These are phyloP conservation scores for Adoxophyes honmai DNA, from an alignment of 1,140 invertebrate genomes.

Conservation along the genomic window DNA sequence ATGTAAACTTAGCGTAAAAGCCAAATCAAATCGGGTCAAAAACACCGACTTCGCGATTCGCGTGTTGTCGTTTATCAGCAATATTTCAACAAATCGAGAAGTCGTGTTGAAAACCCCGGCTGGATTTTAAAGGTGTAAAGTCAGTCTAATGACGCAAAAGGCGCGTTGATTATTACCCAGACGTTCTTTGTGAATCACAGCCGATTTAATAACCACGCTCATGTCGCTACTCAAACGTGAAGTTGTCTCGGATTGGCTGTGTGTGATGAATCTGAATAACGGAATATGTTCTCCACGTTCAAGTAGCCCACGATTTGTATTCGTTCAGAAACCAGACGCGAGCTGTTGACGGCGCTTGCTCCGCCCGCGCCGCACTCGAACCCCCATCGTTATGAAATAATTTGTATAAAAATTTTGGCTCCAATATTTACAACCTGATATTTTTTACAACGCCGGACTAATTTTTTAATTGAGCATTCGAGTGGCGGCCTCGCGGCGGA, in stretches of 20 bases:
- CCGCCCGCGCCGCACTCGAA: slow-evolving; percentile 33
- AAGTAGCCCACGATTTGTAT: background rate
- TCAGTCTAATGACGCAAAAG: too few relatives aligned
- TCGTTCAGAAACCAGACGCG: slow-evolving; percentile 15
- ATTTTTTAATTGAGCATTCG: slow-evolving; percentile 54
- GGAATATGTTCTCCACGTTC: background rate
- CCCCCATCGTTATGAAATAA: slow-evolving; percentile 60
- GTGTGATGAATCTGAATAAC: background rate
- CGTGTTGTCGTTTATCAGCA: too few relatives aligned
- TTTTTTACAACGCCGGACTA: slow-evolving; percentile 68
- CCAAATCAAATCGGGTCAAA: too few relatives aligned
- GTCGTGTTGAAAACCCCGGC: too few relatives aligned
- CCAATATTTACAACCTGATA: slow-evolving; percentile 71
- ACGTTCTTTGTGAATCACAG: too few relatives aligned
- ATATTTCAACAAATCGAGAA: too few relatives aligned
- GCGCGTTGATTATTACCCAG: too few relatives aligned
- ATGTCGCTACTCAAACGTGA: slow-evolving; percentile 2
- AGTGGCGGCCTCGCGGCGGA: slow-evolving; percentile 30
- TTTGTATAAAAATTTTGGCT: slow-evolving; percentile 74
- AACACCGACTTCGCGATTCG: too few relatives aligned
- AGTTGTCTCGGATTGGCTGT: slow-evolving; percentile 1
- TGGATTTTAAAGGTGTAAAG: too few relatives aligned
- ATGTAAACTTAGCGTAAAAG: too few relatives aligned
- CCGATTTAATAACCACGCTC: too few relatives aligned
- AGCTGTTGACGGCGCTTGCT: slow-evolving; percentile 20